phyloP scores from a whole-genome alignment of 2,888 invertebrate genomes.

The Drosophila aldrichi region DNA sequence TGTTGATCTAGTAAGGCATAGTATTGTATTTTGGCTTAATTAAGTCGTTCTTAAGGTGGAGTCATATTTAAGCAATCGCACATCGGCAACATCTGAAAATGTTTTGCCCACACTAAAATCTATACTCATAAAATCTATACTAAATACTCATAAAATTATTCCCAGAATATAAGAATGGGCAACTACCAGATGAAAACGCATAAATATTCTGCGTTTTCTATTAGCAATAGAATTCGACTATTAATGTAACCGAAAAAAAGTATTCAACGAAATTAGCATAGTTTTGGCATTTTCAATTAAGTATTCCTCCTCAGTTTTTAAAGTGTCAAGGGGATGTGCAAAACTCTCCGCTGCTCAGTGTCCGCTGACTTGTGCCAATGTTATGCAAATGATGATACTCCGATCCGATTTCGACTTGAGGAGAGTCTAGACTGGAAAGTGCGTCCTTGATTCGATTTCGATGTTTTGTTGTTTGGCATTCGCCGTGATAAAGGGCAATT shows the following conservation, averaged over 20 bases:
- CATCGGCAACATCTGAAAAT: too few species aligned
- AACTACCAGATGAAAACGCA: too few species aligned
- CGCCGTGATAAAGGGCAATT: conserved; percentile 79
- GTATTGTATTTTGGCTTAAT: too few species aligned
- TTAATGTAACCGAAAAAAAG: conserved; percentile 51
- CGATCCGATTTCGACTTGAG: conserved; percentile 22
- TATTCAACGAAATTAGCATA: conserved; percentile 53
- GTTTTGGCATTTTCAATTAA: conserved; percentile 68
- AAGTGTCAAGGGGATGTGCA: background rate
- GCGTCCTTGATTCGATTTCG: conserved; percentile 56
- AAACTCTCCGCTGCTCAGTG: background rate
- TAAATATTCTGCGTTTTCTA: too few species aligned
- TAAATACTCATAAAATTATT: background rate
- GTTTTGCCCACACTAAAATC: background rate
- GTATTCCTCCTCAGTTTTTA: conserved; percentile 22
- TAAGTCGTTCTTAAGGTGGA: too few species aligned
- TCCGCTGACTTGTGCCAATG: conserved; percentile 38
- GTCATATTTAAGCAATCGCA: too few species aligned
- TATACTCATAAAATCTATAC: background rate
- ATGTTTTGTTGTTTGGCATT: conserved; percentile 69
- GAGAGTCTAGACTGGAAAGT: background rate
- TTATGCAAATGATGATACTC: conserved; percentile 64
- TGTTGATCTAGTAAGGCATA: too few species aligned
- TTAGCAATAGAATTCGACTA: conserved; percentile 26
- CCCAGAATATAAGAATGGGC: too few species aligned